phyloP scores from a whole-genome alignment of 1,140 invertebrate species.

The Centruroides vittatus region DNA sequence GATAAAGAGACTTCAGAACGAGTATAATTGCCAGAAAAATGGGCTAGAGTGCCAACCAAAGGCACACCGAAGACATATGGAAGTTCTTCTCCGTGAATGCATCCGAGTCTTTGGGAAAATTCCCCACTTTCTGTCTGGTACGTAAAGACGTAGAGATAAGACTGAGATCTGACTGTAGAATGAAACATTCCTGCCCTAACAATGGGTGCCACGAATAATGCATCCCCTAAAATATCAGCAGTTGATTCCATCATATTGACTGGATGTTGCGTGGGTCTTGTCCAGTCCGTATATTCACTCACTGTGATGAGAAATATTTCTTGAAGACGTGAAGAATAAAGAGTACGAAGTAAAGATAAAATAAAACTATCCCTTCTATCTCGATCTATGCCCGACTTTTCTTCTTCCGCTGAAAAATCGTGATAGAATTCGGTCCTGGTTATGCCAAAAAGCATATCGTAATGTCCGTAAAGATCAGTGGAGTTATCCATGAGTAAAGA shows the following conservation, averaged over 20 bases:
- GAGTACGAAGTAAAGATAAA: constrained; percentile 72
- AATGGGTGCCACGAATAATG: constrained; percentile 61
- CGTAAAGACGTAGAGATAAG: constrained; percentile 77
- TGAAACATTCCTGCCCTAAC: constrained; percentile 77
- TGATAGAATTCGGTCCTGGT: constrained; percentile 34
- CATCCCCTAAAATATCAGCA: constrained; percentile 17
- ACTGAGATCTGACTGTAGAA: constrained; percentile 50
- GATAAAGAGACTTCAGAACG: constrained; percentile 55
- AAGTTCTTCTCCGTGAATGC: constrained; percentile 38
- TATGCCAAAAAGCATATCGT: constrained; percentile 84
- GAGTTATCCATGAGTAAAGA: constrained; percentile 25
- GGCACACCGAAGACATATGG: constrained; percentile 46
- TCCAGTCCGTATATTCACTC: constrained; percentile 96
- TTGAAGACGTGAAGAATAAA: constrained; percentile 60
- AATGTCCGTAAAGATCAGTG: constrained; percentile 55
- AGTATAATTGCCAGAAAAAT: constrained; percentile 47
- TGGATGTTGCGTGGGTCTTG: constrained; percentile 77
- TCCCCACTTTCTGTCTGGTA: constrained; percentile 49
- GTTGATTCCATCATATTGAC: constrained; percentile 68
- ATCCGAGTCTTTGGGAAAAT: constrained; percentile 40
- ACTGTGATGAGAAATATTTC: constrained; percentile 94
- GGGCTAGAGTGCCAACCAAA: constrained; percentile 37
- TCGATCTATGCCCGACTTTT: constrained; percentile 84
- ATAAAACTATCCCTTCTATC: constrained; percentile 78
- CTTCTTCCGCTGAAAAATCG: constrained; percentile 71